These are phyloP conservation scores for Trypoxylon attenuatum DNA, from an alignment of 2,888 invertebrate species.

Conservation along the genomic window DNA sequence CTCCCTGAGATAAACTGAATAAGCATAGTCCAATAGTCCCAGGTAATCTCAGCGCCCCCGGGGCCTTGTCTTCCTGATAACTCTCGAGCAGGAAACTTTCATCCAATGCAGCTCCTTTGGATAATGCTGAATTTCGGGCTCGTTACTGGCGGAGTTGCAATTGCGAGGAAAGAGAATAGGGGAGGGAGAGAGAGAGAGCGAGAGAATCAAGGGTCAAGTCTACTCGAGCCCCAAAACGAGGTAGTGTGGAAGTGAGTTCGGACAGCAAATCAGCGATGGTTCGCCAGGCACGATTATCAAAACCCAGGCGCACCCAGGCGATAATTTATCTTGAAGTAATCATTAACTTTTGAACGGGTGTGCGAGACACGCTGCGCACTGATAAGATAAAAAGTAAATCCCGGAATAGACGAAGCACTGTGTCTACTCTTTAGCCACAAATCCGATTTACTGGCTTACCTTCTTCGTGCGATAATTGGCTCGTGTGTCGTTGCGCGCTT, in stretches of 20 bases:
- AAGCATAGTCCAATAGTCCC: slow-evolving; percentile 5
- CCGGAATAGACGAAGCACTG: background rate
- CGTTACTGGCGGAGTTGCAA: too few relatives aligned
- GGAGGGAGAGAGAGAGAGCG: too few relatives aligned
- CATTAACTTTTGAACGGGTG: background rate
- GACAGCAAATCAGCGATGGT: too few relatives aligned
- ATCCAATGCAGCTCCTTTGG: slow-evolving; percentile 2
- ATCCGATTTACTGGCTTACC: background rate
- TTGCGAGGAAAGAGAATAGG: too few relatives aligned
- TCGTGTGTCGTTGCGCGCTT: background rate
- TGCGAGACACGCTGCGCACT: background rate
- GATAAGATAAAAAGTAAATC: background rate
- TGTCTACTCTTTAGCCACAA: background rate
- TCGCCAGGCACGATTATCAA: background rate
- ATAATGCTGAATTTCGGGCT: background rate
- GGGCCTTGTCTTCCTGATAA: slow-evolving; percentile 10
- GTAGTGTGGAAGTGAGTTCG: too few relatives aligned
- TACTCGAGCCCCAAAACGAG: too few relatives aligned
- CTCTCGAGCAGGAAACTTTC: slow-evolving; percentile 1
- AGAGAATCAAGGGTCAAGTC: too few relatives aligned
- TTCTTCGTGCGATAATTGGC: background rate
- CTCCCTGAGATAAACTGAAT: slow-evolving; percentile 5
- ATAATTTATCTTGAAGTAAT: background rate
- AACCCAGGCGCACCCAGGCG: background rate
- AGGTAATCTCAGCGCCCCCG: background rate